Percentiles rank a stretch among this genome's conserved stretches.
Evolutionary conservation across 2,888 invertebrate species (phyloP).

Genomic region (Acanthosepion lycidas): DNA sequence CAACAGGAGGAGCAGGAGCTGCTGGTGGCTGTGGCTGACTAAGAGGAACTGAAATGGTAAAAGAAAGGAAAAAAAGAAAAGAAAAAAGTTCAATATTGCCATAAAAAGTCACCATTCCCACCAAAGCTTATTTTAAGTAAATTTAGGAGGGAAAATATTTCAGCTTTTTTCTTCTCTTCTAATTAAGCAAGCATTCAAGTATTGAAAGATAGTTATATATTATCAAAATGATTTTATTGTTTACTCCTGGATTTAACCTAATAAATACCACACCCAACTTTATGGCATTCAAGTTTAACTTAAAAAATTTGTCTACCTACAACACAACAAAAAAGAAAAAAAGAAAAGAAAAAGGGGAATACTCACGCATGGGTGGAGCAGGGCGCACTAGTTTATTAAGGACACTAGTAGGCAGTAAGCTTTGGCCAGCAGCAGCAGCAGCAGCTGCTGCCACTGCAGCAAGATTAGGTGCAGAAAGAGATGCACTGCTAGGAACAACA

Average conservation of each 20-base stretch:
- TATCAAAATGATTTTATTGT: no score
- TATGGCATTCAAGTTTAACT: neutral
- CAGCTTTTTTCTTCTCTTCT: no score
- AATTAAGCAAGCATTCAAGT: no score
- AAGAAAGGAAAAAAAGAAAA: no score
- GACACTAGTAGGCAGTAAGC: neutral
- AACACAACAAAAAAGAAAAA: neutral
- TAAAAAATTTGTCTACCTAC: neutral
- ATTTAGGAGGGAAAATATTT: no score
- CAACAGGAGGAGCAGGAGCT: slow-evolving; percentile 70
- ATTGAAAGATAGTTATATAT: no score
- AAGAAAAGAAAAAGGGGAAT: neutral
- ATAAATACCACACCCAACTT: no score
- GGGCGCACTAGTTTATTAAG: neutral
- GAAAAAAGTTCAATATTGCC: no score
- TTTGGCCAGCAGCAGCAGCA: neutral
- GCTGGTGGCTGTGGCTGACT: slow-evolving; percentile 48
- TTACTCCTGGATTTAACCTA: no score
- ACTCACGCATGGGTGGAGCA: slow-evolving; percentile 36
- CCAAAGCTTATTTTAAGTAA: no score
- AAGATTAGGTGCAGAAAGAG: slow-evolving; percentile 15
- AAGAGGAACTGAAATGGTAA: neutral
- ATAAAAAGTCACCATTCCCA: no score
- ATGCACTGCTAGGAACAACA: slow-evolving; percentile 15
- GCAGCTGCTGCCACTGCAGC: neutral